phyloP scores from a whole-genome alignment of 2,797 vertebrate species.

The Mus minutoides region DNA sequence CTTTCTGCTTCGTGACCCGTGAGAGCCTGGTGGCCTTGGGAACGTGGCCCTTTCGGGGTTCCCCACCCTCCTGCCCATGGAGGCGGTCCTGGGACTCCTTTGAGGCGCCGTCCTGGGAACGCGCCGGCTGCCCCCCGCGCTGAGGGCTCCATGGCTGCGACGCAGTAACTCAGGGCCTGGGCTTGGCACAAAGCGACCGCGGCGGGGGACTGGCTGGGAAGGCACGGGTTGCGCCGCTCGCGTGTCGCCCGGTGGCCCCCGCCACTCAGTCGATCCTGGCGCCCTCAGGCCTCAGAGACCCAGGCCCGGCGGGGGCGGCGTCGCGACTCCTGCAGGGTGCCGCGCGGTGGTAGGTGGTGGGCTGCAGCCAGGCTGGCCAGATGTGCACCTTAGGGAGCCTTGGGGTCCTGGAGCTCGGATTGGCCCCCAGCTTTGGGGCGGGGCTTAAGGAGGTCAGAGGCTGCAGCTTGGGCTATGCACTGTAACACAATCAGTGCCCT shows the following conservation, averaged over 20 bases:
- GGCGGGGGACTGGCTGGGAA: conserved; percentile 79
- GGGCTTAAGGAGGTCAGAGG: not conserved
- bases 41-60: conserved; percentile 54
- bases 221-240: conserved; percentile 58
- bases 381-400: conserved; percentile 39
- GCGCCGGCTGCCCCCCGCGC: conserved; percentile 50
- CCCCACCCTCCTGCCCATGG: not conserved
- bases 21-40: conserved; percentile 37
- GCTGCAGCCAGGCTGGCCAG: conserved; percentile 18
- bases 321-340: conserved; percentile 33
- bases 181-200: conserved; percentile 73
- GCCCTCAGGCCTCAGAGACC: not conserved
- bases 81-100: conserved; percentile 59
- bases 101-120: conserved; percentile 75
- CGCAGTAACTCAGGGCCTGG: conserved; percentile 71
- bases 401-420: not conserved
- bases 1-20: not conserved
- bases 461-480: not conserved
- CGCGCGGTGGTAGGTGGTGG: not conserved
- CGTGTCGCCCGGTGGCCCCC: conserved; percentile 25
- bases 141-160: conserved; percentile 73
- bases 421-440: conserved; percentile 2
- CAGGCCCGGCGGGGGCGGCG: not conserved
- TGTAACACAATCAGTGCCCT: not conserved
- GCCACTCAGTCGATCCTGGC: conserved; percentile 42